Base-by-base conservation (phyloP, 1,140 invertebrate genomes). In the Dinothrombium tinctorium region DNA sequence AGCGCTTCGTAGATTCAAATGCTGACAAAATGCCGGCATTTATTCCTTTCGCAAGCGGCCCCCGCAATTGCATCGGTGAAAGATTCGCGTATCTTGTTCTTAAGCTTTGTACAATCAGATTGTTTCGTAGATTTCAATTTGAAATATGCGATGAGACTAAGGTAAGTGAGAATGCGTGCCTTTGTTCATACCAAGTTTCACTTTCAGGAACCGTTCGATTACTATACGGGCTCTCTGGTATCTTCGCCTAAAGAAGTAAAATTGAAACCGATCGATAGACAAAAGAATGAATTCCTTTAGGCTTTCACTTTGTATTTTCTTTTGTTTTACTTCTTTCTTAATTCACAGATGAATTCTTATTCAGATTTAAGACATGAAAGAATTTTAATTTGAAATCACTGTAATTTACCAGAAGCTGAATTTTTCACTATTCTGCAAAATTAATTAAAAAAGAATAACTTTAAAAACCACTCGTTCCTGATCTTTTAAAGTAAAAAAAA, bases 1-100 rank as follows among this genome's bases (percentile, higher is more conserved):
- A 71, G 42, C 51, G 70, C 50, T 72, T 45, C 17, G 29, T 45
- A 22, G 19, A 19, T 2, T 19, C 20, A 21, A 36, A 37, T 45
- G n/a, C n/a, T 11, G 14, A 31, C n/a, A 2, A 33, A 45, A 28
- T 36, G 9, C 20, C 37, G n/a, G 25, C 38, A 25, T 41, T 22
- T 21, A 9, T 47, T 11, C 43, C 46, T 2, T 47, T 47, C 24
- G 46, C 45, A 19, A 14, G 9, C 14, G 58, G 58, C 5, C 57
- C 57, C 8, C 43, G 56, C 15, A 54, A 51, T 38, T 60, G 59
- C 31, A 48, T 59, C 1, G 59, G 56, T 3, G 49, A 50, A 40
- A 46, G 55, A 22, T 53, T 59, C 14, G 55, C 52, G 14, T 38
- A 50, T 7, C 28, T 56, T 21, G 50, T 55, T 37, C 35, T 54